A percentile compares a stretch with the other conserved stretches of the same genome.
Evolutionary conservation across 2,797 vertebrate species (phyloP).

Genomic region (Myotis findleyi): DNA sequence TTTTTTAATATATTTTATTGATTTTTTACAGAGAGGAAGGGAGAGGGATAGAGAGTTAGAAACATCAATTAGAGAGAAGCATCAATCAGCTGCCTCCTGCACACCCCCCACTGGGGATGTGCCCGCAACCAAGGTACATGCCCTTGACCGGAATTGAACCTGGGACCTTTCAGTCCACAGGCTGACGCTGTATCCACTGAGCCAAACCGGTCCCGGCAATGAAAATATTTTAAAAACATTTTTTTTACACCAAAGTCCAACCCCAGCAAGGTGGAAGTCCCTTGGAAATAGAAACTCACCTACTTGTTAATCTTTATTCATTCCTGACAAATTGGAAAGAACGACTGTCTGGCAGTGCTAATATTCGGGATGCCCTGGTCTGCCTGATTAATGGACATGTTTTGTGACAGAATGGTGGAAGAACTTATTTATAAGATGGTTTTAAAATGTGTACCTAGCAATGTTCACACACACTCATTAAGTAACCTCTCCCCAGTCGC

Average conservation of each 20-base stretch:
- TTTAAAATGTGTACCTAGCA: slow-evolving; percentile 56
- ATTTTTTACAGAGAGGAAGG: no score
- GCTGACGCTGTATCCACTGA: no score
- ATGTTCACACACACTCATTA: slow-evolving; percentile 38
- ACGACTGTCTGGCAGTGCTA: not conserved
- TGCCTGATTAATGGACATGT: not conserved
- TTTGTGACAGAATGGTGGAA: not conserved
- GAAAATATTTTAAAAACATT: not conserved
- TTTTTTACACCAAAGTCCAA: not conserved
- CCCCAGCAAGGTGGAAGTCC: not conserved
- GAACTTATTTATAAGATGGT: not conserved
- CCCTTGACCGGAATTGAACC: no score
- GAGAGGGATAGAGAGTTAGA: no score
- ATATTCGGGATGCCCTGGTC: not conserved
- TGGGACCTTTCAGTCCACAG: no score
- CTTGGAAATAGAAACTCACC: slow-evolving; percentile 27
- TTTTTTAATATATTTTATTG: no score
- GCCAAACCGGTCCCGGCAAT: no score
- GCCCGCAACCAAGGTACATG: no score
- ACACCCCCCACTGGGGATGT: no score
- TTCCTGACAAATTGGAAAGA: not conserved
- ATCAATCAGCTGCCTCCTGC: no score
- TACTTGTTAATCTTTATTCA: not conserved
- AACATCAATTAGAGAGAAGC: no score
- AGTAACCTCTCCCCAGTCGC: not conserved